Evolutionary conservation across 1,140 invertebrate genomes (phyloP).

Genomic region (Condylostylus longicornis): DNA sequence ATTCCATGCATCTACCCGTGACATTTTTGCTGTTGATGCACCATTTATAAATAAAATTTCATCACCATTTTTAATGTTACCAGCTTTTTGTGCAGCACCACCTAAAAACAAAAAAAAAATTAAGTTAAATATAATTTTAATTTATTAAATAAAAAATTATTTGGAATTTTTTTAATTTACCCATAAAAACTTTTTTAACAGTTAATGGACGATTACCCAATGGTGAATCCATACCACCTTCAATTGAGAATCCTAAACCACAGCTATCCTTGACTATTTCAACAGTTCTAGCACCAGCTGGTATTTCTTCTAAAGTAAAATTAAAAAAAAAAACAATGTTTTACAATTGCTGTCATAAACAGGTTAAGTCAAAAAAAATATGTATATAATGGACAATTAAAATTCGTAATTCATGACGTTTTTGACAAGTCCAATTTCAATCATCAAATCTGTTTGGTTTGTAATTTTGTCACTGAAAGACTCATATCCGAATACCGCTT

Average conservation of each 20-base stretch:
- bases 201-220: slow-evolving; percentile 70
- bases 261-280: slow-evolving; percentile 71
- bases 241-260: slow-evolving; percentile 81
- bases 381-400: too few relatives aligned
- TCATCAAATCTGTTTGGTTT: too few relatives aligned
- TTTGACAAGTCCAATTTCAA: too few relatives aligned
- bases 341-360: too few relatives aligned
- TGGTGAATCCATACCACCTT: slow-evolving; percentile 80
- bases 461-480: too few relatives aligned
- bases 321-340: too few relatives aligned
- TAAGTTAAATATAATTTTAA: slow-evolving; percentile 1
- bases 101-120: slow-evolving; percentile 40
- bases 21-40: slow-evolving; percentile 61
- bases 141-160: neutral
- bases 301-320: slow-evolving; percentile 9
- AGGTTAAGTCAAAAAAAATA: too few relatives aligned
- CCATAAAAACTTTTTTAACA: slow-evolving; percentile 83
- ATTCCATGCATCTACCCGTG: slow-evolving; percentile 85
- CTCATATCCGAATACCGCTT: too few relatives aligned
- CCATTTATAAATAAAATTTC: slow-evolving; percentile 73
- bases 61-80: slow-evolving; percentile 67
- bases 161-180: slow-evolving; percentile 36
- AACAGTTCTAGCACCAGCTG: slow-evolving; percentile 31
- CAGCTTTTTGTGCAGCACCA: slow-evolving; percentile 78
- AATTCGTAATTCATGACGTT: too few relatives aligned